These are phyloP conservation scores for Patagioenas fasciata DNA, from an alignment of 2,113 vertebrate species.

Conservation along the genomic window DNA sequence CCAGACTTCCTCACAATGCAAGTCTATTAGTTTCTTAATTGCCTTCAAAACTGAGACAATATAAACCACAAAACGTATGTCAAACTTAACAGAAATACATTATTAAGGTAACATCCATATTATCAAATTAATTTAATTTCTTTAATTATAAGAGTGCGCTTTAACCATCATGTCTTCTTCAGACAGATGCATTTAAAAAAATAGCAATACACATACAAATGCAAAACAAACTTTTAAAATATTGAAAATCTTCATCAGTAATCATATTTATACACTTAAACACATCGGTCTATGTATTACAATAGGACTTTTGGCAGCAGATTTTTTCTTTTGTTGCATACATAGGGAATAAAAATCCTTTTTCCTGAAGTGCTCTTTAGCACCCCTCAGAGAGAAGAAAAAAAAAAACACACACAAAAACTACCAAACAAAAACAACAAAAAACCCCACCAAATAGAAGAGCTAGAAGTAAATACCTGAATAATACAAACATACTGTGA, in stretches of 20 bases:
- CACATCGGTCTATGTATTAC: neutral
- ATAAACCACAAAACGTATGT: slow-evolving; percentile 16
- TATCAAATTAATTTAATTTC: neutral
- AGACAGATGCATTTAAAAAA: neutral
- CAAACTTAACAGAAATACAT: slow-evolving; percentile 21
- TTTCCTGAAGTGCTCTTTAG: neutral
- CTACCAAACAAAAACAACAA: neutral
- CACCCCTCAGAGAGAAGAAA: neutral
- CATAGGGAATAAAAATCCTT: neutral
- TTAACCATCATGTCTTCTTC: neutral
- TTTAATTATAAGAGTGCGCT: neutral
- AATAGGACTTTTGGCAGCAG: neutral
- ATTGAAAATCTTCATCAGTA: neutral
- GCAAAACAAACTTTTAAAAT: neutral
- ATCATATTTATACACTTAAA: neutral
- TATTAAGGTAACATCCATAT: neutral
- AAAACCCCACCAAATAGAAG: neutral
- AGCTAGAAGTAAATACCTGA: neutral
- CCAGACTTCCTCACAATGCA: neutral
- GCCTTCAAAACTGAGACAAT: slow-evolving; percentile 17
- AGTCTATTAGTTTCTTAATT: neutral
- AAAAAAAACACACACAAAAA: neutral
- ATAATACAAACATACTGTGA: neutral
- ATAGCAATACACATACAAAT: neutral
- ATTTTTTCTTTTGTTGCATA: neutral